These are phyloP conservation scores for Sebastes vulpes DNA, from an alignment of 2,797 vertebrate species.

Conservation along the genomic window DNA sequence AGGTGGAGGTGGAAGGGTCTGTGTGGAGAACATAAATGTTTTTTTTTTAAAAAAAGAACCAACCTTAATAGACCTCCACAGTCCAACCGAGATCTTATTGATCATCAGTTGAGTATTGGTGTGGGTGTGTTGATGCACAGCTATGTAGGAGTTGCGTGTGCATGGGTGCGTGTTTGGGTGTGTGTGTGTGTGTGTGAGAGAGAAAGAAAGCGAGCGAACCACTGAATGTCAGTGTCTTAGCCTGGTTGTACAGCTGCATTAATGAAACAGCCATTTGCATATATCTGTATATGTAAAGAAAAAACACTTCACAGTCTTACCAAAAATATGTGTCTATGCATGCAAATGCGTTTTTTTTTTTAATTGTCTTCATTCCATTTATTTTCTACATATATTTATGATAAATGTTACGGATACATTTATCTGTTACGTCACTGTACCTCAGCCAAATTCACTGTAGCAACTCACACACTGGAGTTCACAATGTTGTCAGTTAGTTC, in stretches of 20 bases:
- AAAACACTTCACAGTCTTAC: slow-evolving; percentile 59
- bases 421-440: slow-evolving; percentile 50
- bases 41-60: neutral
- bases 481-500: slow-evolving; percentile 30
- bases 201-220: slow-evolving; percentile 30
- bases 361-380: slow-evolving; percentile 30
- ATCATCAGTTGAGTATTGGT: slow-evolving; percentile 47
- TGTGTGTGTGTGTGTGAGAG: slow-evolving; percentile 6
- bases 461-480: slow-evolving; percentile 47
- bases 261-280: slow-evolving; percentile 67
- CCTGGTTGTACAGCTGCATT: slow-evolving; percentile 66
- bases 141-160: slow-evolving; percentile 21
- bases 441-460: slow-evolving; percentile 74
- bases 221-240: slow-evolving; percentile 65
- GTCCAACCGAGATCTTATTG: slow-evolving; percentile 28
- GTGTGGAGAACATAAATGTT: slow-evolving; percentile 10
- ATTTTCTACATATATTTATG: slow-evolving; percentile 9
- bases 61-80: slow-evolving; percentile 20
- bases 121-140: slow-evolving; percentile 36
- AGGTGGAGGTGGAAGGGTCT: slow-evolving; percentile 1
- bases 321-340: slow-evolving; percentile 78
- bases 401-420: slow-evolving; percentile 35
- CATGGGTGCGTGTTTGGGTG: slow-evolving; percentile 6
- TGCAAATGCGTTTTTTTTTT: slow-evolving; percentile 58
- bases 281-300: slow-evolving; percentile 48